Evolutionary conservation across 2,888 invertebrate genomes (phyloP).

Genomic region (Diadegma fenestrale): DNA sequence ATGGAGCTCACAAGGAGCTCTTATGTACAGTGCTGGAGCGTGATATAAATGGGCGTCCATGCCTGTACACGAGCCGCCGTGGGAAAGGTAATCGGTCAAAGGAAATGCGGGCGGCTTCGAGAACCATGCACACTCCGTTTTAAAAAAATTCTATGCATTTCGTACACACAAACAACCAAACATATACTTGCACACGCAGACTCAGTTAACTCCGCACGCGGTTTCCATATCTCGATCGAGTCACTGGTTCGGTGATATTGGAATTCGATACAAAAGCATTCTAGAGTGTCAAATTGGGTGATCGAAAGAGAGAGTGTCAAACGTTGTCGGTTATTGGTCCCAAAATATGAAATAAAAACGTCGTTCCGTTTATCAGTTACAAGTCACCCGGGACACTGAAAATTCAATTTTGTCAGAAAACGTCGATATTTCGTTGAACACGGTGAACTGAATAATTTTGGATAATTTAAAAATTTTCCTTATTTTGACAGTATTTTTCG

Average conservation of each 20-base stretch:
- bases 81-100: conserved; percentile 82
- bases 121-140: conserved; percentile 48
- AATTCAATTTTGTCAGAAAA: too few species aligned
- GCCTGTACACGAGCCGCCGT: conserved; percentile 76
- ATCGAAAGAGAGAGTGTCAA: not conserved
- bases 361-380: not conserved
- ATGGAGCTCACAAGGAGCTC: conserved; percentile 26
- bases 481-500: too few species aligned
- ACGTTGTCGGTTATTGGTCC: not conserved
- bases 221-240: not conserved
- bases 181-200: not conserved
- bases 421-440: too few species aligned
- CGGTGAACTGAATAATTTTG: too few species aligned
- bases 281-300: not conserved
- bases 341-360: not conserved
- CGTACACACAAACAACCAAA: not conserved
- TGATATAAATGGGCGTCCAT: conserved; percentile 77
- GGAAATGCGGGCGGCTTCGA: conserved; percentile 76
- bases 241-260: not conserved
- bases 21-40: conserved; percentile 69
- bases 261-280: not conserved
- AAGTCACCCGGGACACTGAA: not conserved
- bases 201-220: not conserved
- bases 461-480: too few species aligned
- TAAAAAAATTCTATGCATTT: conserved; percentile 46